Base-by-base conservation (phyloP, 1,140 invertebrate species). In the Gonatopus flavifemur region DNA sequence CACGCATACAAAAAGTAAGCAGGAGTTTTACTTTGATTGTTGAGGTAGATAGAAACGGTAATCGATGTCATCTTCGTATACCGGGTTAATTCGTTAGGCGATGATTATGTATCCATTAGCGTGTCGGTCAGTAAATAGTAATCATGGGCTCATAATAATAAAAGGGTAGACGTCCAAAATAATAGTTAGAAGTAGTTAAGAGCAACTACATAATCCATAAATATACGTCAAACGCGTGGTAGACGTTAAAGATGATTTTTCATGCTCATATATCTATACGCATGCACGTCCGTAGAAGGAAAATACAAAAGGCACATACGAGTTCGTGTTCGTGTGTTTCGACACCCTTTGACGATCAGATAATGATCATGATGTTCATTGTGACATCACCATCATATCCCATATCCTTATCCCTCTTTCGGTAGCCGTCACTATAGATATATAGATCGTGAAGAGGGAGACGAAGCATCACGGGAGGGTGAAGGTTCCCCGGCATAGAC, bases 101-200 rank as follows among this genome's bases (percentile, higher is more conserved):
- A 62, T 71, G 66, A 76, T 76, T 75, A 75, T 65, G 51, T 67
- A 72, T 74, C 73, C 75, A 77, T 77, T 75, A 77, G 66, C 63
- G 58, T 63, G 64, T 54, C 66, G 69, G 68, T 49, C 63, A 70
- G 72, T 66, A 72, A 69, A 75, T 74, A 74, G 67, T 72, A 75
- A 74, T 64, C 65, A 63, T 72, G 59, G 49, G 67, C 62, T 52
- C 59, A 63, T 67, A 66, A 70, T n/a, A n/a, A n/a, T 69, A 69
- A 67, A 72, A 71, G 70, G 63, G 64, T 55, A 64, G 61, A 63
- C 57, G 57, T 69, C 65, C 70, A 70, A 67, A 63, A 66, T 61
- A 69, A 59, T 64, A 72, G 71, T 72, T 67, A 62, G 57, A 62
- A 66, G 61, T 68, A 69, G 70, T 74, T 72, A 71, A 69, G 67